phyloP scores from a whole-genome alignment of 1,140 invertebrate genomes.

The Anoplophora glabripennis region DNA sequence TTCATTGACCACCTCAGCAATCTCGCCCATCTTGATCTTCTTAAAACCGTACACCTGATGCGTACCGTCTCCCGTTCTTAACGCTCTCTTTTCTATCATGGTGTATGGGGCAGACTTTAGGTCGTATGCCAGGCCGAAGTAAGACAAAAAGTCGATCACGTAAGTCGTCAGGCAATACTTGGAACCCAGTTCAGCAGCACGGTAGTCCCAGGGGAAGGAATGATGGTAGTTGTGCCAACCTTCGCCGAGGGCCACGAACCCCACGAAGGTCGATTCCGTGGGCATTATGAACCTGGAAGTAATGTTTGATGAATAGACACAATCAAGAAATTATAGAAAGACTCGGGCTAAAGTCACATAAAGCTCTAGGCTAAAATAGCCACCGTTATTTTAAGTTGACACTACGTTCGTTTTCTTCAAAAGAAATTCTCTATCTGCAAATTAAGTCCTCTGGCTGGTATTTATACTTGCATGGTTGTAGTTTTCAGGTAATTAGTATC shows the following conservation, averaged over 20 bases:
- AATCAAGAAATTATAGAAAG: too few species aligned
- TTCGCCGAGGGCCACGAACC: conserved; percentile 57
- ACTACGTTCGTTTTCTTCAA: too few species aligned
- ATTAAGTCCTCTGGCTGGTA: too few species aligned
- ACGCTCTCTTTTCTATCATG: conserved; percentile 51
- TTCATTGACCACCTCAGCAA: too few species aligned
- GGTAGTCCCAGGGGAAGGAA: conserved; percentile 73
- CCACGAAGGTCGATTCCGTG: conserved; percentile 60
- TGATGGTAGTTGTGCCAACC: conserved; percentile 81
- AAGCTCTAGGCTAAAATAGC: too few species aligned
- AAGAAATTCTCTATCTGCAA: too few species aligned
- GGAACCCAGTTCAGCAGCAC: conserved; percentile 61
- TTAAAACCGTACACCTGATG: neutral
- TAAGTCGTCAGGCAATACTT: conserved; percentile 52
- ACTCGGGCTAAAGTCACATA: too few species aligned
- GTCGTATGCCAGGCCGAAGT: conserved; percentile 64
- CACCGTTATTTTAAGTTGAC: too few species aligned
- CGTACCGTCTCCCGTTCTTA: neutral
- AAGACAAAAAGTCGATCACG: conserved; percentile 55
- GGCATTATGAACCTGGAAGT: conserved; percentile 58
- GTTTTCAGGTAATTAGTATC: too few species aligned
- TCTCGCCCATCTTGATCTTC: too few species aligned
- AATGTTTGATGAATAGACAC: too few species aligned
- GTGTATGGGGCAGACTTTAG: conserved; percentile 56
- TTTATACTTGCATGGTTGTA: too few species aligned